phyloP scores from a whole-genome alignment of 2,888 invertebrate genomes.

The Tupiocoris notatus region DNA sequence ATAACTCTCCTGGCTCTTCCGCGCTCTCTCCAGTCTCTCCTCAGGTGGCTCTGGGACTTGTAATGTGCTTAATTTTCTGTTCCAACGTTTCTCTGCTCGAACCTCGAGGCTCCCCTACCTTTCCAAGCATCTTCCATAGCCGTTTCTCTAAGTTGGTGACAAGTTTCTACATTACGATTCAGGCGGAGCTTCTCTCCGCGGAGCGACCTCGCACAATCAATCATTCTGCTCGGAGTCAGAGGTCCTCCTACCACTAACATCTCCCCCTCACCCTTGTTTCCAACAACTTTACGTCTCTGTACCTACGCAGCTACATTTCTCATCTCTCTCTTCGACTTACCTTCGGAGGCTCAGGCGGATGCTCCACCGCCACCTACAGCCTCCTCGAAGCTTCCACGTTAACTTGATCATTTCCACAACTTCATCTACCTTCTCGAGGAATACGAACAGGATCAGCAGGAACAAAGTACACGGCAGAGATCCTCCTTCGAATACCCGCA shows the following conservation, averaged over 20 bases:
- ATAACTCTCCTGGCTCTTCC: no score
- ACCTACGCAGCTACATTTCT: no score
- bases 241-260: conserved; percentile 13
- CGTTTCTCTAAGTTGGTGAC: conserved; percentile 38
- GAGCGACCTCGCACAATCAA: conserved; percentile 30
- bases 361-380: conserved; percentile 6
- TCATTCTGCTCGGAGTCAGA: conserved; percentile 37
- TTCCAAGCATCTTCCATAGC: no score
- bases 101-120: no score
- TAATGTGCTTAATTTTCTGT: conserved; percentile 47
- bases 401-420: conserved; percentile 33
- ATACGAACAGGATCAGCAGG: no score
- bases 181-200: conserved; percentile 1
- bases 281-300: no score
- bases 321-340: no score
- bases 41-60: conserved; percentile 42
- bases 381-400: conserved; percentile 13
- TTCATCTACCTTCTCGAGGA: conserved; percentile 23
- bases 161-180: conserved; percentile 40
- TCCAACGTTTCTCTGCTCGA: conserved; percentile 33
- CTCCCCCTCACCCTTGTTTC: no score
- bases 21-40: no score
- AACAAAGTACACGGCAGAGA: no score
- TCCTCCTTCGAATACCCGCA: no score
- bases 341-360: no score